phyloP scores from a whole-genome alignment of 2,888 invertebrate species.

The Ormyrus rosae region DNA sequence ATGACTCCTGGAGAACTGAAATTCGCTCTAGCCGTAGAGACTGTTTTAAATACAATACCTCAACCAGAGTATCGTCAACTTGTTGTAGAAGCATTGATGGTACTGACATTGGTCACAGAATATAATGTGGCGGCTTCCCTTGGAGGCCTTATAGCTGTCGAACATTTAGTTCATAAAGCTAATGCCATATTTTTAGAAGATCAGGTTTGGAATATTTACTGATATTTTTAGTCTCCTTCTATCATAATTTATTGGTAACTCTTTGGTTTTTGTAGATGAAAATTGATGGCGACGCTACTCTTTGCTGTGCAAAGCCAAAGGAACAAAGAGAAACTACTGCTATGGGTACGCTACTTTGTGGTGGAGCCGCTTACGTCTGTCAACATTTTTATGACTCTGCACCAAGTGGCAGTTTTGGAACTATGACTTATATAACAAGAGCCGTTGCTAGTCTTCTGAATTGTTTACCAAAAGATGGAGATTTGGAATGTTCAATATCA shows the following conservation, averaged over 20 bases:
- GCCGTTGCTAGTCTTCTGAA: conserved; percentile 87
- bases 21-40: conserved; percentile 98
- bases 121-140: conserved; percentile 87
- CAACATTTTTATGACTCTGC: conserved; percentile 98
- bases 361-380: conserved; percentile 96
- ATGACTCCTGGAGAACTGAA: conserved; percentile 99
- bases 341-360: conserved; percentile 85
- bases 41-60: conserved; percentile 96
- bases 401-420: conserved; percentile 97
- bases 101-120: conserved; percentile 92
- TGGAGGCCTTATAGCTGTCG: conserved; percentile 90
- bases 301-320: conserved; percentile 92
- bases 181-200: conserved; percentile 96
- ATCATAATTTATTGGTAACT: not conserved
- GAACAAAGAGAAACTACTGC: conserved; percentile 80
- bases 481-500: conserved; percentile 87
- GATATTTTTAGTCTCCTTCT: not conserved
- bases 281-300: conserved; percentile 92
- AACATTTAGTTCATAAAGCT: conserved; percentile 94
- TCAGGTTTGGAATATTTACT: conserved; percentile 81
- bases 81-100: conserved; percentile 98
- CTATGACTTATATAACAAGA: conserved; percentile 96
- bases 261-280: conserved; percentile 79
- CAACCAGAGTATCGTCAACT: conserved; percentile 98
- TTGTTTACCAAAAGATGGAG: conserved; percentile 85